Conservation (phyloP, 2,888 invertebrate genomes). For the Stegophylla sp. region DNA sequence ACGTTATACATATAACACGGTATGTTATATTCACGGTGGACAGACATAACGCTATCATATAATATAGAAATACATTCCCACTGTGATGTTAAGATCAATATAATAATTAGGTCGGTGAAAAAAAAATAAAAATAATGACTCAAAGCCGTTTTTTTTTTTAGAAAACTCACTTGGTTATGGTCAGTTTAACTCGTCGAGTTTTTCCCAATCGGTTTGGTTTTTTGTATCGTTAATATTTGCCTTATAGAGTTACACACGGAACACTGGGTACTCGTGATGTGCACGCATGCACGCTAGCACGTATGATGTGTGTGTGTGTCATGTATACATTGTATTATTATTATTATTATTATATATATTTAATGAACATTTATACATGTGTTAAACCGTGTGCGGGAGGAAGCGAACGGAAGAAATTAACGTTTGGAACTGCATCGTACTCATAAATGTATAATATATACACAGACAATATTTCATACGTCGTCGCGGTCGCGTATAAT, state of each 20-base stretch:
- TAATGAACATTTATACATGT: too few species aligned
- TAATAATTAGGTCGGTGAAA: neutral
- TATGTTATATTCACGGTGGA: too few species aligned
- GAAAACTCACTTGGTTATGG: slow-evolving; percentile 16
- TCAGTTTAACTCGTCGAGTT: slow-evolving; percentile 44
- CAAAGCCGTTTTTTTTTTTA: slow-evolving; percentile 3
- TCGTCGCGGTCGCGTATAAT: neutral
- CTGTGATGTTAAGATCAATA: neutral
- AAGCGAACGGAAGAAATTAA: slow-evolving; percentile 39
- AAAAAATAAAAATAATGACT: slow-evolving; percentile 8
- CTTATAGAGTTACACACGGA: neutral
- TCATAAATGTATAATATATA: neutral
- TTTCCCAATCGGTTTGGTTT: slow-evolving; percentile 19
- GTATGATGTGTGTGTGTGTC: neutral
- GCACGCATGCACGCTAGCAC: too few species aligned
- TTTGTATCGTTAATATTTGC: neutral
- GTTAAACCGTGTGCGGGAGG: neutral
- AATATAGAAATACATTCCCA: neutral
- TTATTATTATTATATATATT: too few species aligned
- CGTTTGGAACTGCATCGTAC: slow-evolving; percentile 21
- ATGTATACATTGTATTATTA: too few species aligned
- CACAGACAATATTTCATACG: neutral
- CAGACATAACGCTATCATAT: neutral
- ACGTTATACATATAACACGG: neutral
- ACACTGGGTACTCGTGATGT: neutral